Evolutionary conservation across 2,113 vertebrate genomes (phyloP).

Genomic region (Actinemys pallida): DNA sequence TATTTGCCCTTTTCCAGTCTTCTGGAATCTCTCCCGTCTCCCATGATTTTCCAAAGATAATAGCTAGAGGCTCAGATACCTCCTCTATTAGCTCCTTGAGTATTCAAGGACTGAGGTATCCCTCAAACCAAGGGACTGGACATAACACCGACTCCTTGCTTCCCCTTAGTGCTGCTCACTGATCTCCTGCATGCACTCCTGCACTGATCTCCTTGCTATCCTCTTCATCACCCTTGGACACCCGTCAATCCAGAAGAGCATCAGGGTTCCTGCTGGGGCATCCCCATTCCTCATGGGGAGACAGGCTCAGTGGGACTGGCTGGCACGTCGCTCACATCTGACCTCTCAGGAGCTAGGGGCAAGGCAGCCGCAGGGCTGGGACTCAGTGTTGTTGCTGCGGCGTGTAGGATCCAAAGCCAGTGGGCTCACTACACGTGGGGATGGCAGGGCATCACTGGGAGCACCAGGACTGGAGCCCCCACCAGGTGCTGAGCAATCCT

Average conservation of each 20-base stretch:
- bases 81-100: too few species aligned
- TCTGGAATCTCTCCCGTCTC: too few species aligned
- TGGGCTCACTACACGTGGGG: neutral
- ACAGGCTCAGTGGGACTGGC: neutral
- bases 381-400: neutral
- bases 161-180: neutral
- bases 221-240: neutral
- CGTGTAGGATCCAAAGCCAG: neutral
- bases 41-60: too few species aligned
- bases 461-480: too few species aligned
- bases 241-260: neutral
- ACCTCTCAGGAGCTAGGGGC: neutral
- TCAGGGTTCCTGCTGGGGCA: neutral
- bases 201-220: too few species aligned
- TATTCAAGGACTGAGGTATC: neutral
- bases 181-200: neutral
- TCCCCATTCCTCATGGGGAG: neutral
- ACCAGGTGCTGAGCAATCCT: too few species aligned
- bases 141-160: neutral
- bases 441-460: too few species aligned
- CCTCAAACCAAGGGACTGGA: neutral
- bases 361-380: too few species aligned
- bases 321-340: neutral
- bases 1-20: too few species aligned
- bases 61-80: too few species aligned